These are phyloP conservation scores for Hypotaenidia philippensis DNA, from an alignment of 2,797 vertebrate genomes.

Conservation along the genomic window DNA sequence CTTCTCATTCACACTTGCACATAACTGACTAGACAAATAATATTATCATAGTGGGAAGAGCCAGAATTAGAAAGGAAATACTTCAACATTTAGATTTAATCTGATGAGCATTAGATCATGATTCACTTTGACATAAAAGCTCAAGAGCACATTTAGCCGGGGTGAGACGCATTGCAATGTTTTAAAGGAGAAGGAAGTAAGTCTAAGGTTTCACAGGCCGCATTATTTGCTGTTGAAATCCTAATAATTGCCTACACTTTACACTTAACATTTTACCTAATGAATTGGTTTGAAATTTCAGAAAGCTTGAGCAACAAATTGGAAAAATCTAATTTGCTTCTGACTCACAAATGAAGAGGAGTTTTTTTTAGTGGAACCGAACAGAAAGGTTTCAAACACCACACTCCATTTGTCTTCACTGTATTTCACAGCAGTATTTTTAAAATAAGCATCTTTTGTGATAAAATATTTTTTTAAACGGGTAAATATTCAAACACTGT, in stretches of 20 bases:
- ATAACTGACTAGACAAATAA: constrained; percentile 38
- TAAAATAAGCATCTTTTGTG: background rate
- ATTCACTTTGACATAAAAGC: constrained; percentile 65
- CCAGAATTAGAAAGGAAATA: constrained; percentile 48
- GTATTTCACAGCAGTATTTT: background rate
- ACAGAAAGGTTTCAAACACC: background rate
- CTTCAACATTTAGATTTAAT: constrained; percentile 26
- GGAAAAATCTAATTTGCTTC: background rate
- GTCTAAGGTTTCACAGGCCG: constrained; percentile 38
- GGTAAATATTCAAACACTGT: rapidly evolving
- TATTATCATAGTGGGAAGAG: constrained; percentile 38
- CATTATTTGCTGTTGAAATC: constrained; percentile 65
- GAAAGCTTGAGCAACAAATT: background rate
- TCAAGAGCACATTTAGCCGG: constrained; percentile 51
- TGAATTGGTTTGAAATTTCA: constrained; percentile 13
- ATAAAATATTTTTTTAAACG: background rate
- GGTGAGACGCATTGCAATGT: background rate
- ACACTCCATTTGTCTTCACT: background rate
- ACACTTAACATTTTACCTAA: background rate
- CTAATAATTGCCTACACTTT: constrained; percentile 8
- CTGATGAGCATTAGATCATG: constrained; percentile 43
- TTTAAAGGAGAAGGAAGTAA: constrained; percentile 53
- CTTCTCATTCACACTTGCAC: constrained; percentile 32
- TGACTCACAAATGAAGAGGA: background rate
- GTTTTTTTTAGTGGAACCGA: background rate